phyloP scores from a whole-genome alignment of 2,113 vertebrate genomes.

The Carettochelys insculpta region DNA sequence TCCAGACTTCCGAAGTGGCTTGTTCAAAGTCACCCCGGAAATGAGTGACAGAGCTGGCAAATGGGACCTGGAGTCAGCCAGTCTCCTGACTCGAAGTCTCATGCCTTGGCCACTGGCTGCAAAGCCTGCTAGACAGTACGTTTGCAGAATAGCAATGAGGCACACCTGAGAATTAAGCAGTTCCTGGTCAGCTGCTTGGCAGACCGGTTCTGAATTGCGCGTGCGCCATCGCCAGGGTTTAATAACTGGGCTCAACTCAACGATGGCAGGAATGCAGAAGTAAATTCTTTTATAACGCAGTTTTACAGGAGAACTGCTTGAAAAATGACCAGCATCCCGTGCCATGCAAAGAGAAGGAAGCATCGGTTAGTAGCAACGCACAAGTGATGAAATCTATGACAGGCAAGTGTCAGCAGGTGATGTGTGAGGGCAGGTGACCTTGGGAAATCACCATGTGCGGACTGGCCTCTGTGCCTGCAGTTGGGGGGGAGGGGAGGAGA shows the following conservation, averaged over 20 bases:
- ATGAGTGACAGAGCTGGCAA: background rate
- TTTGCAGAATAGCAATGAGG: fast-evolving
- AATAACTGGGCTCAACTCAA: background rate
- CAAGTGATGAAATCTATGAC: background rate
- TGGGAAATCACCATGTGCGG: background rate
- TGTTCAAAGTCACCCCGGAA: background rate
- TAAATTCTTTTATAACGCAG: background rate
- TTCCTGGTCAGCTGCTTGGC: fast-evolving
- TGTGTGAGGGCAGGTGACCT: background rate
- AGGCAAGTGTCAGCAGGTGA: background rate
- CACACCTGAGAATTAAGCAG: background rate
- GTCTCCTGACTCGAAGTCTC: fast-evolving
- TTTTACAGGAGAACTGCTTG: background rate
- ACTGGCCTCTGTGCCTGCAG: background rate
- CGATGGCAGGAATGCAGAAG: background rate
- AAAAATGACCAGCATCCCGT: background rate
- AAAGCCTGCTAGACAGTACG: fast-evolving
- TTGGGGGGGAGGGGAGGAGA: background rate
- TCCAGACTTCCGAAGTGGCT: background rate
- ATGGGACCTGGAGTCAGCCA: background rate
- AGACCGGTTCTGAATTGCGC: background rate
- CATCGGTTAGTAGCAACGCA: background rate
- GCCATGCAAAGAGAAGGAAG: background rate
- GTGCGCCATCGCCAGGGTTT: background rate
- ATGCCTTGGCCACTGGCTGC: fast-evolving